phyloP scores from a whole-genome alignment of 1,140 invertebrate species.

The Pseudachorutes palmiensis region DNA sequence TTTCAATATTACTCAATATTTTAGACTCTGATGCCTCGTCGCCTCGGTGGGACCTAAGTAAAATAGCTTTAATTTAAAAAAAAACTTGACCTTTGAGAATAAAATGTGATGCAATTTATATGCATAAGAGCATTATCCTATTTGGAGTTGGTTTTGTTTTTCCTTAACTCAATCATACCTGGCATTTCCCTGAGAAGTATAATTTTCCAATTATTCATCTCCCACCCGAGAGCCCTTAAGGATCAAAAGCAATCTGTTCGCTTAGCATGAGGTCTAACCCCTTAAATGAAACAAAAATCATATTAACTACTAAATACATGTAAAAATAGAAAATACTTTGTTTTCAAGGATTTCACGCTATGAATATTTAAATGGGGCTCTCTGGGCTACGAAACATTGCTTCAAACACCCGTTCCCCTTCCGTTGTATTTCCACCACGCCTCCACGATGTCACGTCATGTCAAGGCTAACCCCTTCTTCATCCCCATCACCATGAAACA shows the following conservation, averaged over 20 bases:
- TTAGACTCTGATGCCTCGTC: no score
- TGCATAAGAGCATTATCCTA: no score
- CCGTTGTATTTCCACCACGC: neutral
- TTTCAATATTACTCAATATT: no score
- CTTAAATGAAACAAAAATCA: constrained; percentile 11
- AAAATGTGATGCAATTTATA: no score
- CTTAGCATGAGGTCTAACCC: constrained; percentile 29
- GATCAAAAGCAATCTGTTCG: constrained; percentile 38
- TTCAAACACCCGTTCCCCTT: no score
- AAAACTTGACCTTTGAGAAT: no score
- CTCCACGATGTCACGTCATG: constrained; percentile 3
- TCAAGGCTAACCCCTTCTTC: neutral
- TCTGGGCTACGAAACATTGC: no score
- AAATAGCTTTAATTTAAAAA: no score
- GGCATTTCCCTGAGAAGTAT: constrained; percentile 20
- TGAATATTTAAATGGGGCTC: neutral
- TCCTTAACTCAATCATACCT: neutral
- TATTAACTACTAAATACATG: constrained; percentile 16
- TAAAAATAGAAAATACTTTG: constrained; percentile 18
- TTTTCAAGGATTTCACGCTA: neutral
- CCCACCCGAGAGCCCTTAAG: constrained; percentile 27
- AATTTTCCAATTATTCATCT: constrained; percentile 39
- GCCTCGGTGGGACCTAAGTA: no score
- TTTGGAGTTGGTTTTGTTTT: no score
- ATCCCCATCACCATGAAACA: no score